phyloP scores from a whole-genome alignment of 2,113 vertebrate genomes.

The Lethenteron reissneri region DNA sequence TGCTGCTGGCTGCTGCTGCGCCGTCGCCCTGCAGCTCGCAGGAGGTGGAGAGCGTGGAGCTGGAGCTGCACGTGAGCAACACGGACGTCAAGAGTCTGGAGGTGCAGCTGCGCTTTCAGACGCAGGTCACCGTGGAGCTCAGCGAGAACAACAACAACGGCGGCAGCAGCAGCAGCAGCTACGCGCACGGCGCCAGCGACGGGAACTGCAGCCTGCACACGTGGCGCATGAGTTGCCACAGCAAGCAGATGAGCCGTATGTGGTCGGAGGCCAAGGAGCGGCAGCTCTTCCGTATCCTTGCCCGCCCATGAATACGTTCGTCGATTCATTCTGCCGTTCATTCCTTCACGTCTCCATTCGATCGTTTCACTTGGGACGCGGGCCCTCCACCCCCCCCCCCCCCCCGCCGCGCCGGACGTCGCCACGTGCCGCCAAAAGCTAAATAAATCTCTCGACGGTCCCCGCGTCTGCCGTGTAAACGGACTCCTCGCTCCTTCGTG shows the following conservation, averaged over 20 bases:
- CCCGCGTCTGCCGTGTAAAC: too few relatives aligned
- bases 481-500: not conserved
- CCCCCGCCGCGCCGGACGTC: too few relatives aligned
- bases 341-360: too few relatives aligned
- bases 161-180: not conserved
- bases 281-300: constrained; percentile 1
- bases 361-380: too few relatives aligned
- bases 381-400: too few relatives aligned
- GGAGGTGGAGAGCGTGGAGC: too few relatives aligned
- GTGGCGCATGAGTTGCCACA: not conserved
- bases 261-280: constrained; percentile 1
- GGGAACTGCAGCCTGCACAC: not conserved
- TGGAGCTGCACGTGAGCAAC: too few relatives aligned
- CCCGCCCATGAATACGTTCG: not conserved
- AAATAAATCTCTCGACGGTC: too few relatives aligned
- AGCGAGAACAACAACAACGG: not conserved
- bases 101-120: constrained; percentile 1
- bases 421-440: too few relatives aligned
- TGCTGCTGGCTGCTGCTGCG: too few relatives aligned
- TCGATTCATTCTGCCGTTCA: not conserved
- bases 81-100: too few relatives aligned
- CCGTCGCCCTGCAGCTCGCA: too few relatives aligned
- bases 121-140: not conserved
- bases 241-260: constrained; percentile 4
- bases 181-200: not conserved